Evolutionary conservation across 2,888 invertebrate species (phyloP).

Genomic region (Abrostola tripartita): DNA sequence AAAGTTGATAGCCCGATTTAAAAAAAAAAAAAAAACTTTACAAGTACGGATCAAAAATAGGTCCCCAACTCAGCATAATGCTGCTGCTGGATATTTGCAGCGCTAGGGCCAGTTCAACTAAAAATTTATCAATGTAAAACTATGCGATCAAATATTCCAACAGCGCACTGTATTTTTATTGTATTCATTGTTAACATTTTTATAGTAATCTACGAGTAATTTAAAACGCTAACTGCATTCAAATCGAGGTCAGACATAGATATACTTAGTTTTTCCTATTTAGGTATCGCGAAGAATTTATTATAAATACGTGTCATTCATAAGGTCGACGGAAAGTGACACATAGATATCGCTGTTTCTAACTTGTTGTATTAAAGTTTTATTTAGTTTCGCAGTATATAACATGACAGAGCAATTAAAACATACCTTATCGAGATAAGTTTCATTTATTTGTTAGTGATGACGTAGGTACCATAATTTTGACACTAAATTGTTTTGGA

Average conservation of each 20-base stretch:
- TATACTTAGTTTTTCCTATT: slow-evolving; percentile 29
- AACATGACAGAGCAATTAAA: no score
- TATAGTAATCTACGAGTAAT: slow-evolving; percentile 8
- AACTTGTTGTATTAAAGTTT: neutral
- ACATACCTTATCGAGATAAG: neutral
- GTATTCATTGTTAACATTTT: slow-evolving; percentile 10
- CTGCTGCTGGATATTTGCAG: no score
- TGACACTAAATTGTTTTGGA: no score
- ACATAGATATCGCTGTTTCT: slow-evolving; percentile 11
- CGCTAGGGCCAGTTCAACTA: no score
- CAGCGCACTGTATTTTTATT: slow-evolving; percentile 4
- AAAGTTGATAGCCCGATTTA: no score
- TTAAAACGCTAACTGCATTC: slow-evolving; percentile 6
- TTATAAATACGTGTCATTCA: slow-evolving; percentile 22
- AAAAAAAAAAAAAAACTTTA: no score
- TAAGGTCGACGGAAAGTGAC: slow-evolving; percentile 8
- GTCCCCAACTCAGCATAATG: no score
- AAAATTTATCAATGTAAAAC: no score
- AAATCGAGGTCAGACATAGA: slow-evolving; percentile 25
- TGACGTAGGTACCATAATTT: no score
- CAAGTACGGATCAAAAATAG: no score
- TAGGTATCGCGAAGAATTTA: slow-evolving; percentile 15
- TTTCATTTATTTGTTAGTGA: neutral
- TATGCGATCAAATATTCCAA: no score
- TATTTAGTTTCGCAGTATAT: neutral